Percentiles rank a stretch among this genome's conserved stretches.
phyloP scores from a whole-genome alignment of 2,113 vertebrate genomes.

The Aptenodytes forsteri region DNA sequence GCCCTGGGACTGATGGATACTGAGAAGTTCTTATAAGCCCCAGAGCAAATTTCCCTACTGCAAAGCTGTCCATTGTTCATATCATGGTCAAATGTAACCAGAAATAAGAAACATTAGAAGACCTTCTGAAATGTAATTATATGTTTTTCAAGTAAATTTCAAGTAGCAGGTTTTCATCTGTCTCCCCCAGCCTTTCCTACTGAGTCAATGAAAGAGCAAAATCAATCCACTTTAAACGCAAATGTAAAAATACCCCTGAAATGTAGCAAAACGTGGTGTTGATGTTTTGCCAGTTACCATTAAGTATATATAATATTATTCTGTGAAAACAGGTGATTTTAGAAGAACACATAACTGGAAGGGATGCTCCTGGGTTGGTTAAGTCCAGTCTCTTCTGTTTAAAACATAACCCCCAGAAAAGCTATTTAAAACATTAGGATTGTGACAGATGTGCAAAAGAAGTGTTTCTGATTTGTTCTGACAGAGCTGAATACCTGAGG shows the following conservation, averaged over 20 bases:
- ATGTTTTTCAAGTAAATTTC: constrained; percentile 24
- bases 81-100: constrained; percentile 26
- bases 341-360: neutral
- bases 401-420: neutral
- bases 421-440: neutral
- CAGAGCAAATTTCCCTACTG: neutral
- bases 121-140: constrained; percentile 17
- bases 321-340: neutral
- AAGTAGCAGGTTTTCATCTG: constrained; percentile 24
- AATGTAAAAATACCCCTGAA: neutral
- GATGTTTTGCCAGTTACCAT: neutral
- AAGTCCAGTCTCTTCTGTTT: neutral
- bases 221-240: neutral
- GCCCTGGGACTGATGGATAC: neutral
- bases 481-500: constrained; percentile 14
- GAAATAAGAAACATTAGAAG: constrained; percentile 38
- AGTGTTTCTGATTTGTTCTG: neutral
- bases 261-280: neutral
- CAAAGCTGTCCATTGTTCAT: neutral
- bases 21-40: constrained; percentile 1
- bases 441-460: neutral
- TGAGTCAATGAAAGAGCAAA: neutral
- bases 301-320: neutral
- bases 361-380: neutral
- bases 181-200: neutral